Percentiles rank a stretch among this genome's conserved stretches.
These are phyloP conservation scores for Lasioglossum lativentre DNA, from an alignment of 2,888 invertebrate species.

Conservation along the genomic window DNA sequence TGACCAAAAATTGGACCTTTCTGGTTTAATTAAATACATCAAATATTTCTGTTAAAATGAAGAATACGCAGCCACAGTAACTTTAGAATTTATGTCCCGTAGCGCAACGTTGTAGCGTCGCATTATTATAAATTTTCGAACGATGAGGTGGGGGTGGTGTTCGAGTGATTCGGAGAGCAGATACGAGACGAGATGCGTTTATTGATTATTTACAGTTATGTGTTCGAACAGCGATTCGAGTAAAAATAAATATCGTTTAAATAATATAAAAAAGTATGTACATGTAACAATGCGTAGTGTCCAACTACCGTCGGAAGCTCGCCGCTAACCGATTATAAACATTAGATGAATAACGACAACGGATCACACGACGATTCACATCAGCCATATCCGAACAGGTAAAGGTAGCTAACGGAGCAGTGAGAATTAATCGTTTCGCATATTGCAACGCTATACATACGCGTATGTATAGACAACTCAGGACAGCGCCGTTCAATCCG, in stretches of 20 bases:
- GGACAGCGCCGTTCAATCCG: constrained; percentile 24
- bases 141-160: not conserved
- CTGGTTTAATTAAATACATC: too few species aligned
- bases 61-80: too few species aligned
- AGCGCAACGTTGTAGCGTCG: too few species aligned
- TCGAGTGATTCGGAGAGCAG: not conserved
- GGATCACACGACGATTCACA: constrained; percentile 69
- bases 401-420: constrained; percentile 37
- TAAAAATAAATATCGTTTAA: constrained; percentile 78
- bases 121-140: not conserved
- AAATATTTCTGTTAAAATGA: too few species aligned
- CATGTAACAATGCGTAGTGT: constrained; percentile 71
- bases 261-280: constrained; percentile 77
- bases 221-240: constrained; percentile 68
- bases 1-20: too few species aligned
- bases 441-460: constrained; percentile 10
- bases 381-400: constrained; percentile 43
- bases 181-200: constrained; percentile 65
- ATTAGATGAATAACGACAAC: constrained; percentile 67
- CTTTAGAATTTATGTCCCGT: too few species aligned
- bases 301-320: constrained; percentile 60
- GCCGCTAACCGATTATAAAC: constrained; percentile 67
- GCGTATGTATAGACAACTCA: constrained; percentile 7
- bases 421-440: constrained; percentile 39
- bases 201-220: constrained; percentile 74